A percentile compares a stretch with the other conserved stretches of the same genome.
Conservation (phyloP, 2,113 vertebrate species). For the Zosterops pallidus region DNA sequence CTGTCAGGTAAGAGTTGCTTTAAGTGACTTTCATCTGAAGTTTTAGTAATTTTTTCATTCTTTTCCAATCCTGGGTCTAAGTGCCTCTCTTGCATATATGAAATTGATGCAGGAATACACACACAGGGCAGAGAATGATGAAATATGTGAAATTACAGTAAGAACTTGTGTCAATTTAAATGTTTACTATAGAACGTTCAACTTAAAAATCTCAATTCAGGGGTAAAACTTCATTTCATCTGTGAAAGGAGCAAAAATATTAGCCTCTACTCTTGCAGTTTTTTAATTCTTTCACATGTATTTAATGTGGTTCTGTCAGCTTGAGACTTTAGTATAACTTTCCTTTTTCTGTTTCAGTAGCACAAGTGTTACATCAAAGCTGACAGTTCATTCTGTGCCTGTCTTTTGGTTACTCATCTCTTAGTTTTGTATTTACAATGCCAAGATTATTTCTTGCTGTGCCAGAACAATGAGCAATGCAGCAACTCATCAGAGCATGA, state of each 20-base stretch:
- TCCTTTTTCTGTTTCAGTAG: not conserved
- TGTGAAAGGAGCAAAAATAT: not conserved
- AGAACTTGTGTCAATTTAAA: not conserved
- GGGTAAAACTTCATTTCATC: not conserved
- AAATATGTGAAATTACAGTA: not conserved
- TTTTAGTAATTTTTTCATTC: not conserved
- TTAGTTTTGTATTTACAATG: not conserved
- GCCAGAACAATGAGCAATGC: not conserved
- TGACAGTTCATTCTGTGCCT: not conserved
- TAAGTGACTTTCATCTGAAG: not conserved
- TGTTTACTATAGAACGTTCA: not conserved
- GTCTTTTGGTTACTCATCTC: not conserved
- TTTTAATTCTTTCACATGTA: not conserved
- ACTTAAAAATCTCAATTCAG: not conserved
- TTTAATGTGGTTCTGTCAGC: not conserved
- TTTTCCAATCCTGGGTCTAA: not conserved
- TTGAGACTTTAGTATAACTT: not conserved
- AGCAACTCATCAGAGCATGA: not conserved
- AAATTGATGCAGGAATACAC: not conserved
- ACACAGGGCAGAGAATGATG: not conserved
- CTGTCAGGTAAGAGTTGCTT: not conserved
- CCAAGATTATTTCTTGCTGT: not conserved
- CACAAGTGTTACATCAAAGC: not conserved
- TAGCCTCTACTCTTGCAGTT: not conserved
- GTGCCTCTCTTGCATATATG: not conserved